Conservation (phyloP, 1,140 invertebrate species). For the Solenopsis invicta region DNA sequence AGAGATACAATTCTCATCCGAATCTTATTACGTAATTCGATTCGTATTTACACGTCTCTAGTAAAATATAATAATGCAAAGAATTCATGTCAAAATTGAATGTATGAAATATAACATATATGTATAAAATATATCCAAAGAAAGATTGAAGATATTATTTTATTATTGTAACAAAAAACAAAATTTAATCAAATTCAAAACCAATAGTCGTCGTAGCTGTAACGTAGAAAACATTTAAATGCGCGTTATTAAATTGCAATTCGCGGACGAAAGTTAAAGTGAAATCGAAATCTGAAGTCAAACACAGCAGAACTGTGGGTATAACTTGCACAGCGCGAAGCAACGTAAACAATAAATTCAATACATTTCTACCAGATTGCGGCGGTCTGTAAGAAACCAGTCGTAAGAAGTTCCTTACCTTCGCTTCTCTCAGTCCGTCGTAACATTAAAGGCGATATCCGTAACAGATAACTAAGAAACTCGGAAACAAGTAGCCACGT, state of each 20-base stretch:
- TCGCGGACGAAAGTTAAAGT: neutral
- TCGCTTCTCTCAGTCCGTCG: neutral
- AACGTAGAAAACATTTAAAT: neutral
- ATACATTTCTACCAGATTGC: neutral
- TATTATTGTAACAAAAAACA: constrained; percentile 3
- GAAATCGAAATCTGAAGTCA: neutral
- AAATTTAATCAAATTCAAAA: neutral
- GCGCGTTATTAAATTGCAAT: neutral
- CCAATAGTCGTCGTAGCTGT: neutral
- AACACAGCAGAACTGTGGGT: neutral
- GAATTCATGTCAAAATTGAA: neutral
- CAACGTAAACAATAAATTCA: neutral
- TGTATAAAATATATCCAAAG: neutral
- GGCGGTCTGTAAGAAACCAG: neutral
- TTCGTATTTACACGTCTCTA: too few relatives aligned
- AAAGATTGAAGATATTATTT: neutral
- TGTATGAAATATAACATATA: constrained; percentile 10
- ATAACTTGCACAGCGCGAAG: neutral
- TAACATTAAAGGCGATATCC: constrained; percentile 9
- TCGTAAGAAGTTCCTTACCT: neutral
- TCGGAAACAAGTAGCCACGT: neutral
- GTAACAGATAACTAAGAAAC: constrained; percentile 11
- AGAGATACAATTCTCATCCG: too few relatives aligned
- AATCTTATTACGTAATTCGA: too few relatives aligned
- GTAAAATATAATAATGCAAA: neutral